Evolutionary conservation across 2,113 vertebrate genomes (phyloP), one percentile per base, ranked within the genome.

Genomic region (Aptenodytes forsteri): DNA sequence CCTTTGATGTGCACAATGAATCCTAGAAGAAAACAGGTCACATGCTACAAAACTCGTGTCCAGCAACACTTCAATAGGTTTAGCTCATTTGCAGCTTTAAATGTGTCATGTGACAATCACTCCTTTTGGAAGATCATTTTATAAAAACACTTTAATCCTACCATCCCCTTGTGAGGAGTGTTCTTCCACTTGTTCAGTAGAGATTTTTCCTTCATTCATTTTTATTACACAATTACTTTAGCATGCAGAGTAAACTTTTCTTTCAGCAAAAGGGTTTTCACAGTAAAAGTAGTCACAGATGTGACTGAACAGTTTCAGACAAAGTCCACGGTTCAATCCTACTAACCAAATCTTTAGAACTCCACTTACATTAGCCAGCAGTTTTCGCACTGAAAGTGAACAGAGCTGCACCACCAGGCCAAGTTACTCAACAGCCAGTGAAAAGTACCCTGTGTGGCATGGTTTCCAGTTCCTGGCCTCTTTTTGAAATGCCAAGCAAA

Each of bases 1-100:
- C 34, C n/a, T 82, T 58, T 0, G 0, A 16, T 0, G 5, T 15
- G n/a, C 22, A 40, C 34, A 34, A 46, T 7, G n/a, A 81, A 59
- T 49, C 21, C 32, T 44, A 58, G 10, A 71, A 86, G 29, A 21
- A 65, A 64, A 62, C 16, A 29, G 17, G 49, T 21, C 30, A 65
- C 19, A 8, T 1, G 10, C 42, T 46, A 50, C 55, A n/a, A 64
- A 81, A 69, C 11, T 69, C 4, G 2, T 13, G 22, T 36, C 52
- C 42, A 70, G 29, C 32, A 44, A 38, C 29, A 29, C 36, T 65
- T 88, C 62, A 70, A 30, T 0, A 75, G 6, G 3, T 56, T n/a
- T 15, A 27, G 66, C 38, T 65, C n/a, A 34, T 30, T 9, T 36
- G 21, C 29, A 55, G 55, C n/a, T 66, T 65, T 30, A 65, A 23